Conservation (phyloP, 30 jellyfish, hydroid and myxozoan genomes). For the Pelagia noctiluca region DNA sequence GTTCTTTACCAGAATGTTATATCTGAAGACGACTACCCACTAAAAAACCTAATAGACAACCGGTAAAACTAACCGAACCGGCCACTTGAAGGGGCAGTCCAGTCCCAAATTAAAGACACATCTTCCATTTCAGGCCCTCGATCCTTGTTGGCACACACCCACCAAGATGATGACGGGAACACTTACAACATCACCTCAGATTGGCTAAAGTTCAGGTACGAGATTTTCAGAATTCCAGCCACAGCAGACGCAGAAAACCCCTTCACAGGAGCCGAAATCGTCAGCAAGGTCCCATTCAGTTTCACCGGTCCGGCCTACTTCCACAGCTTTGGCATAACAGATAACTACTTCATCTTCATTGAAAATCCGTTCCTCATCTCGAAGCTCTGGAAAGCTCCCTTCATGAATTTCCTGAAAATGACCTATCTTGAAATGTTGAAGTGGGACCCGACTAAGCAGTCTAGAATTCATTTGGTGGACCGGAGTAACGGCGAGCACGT, state of each 20-base stretch:
- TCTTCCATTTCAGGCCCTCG: constrained; percentile 58
- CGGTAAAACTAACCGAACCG: too few species aligned
- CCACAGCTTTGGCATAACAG: constrained; percentile 81
- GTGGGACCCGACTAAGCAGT: constrained; percentile 70
- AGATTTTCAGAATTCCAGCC: constrained; percentile 40
- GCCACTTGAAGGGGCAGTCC: too few species aligned
- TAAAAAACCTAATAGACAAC: too few species aligned
- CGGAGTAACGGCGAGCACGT: constrained; percentile 59
- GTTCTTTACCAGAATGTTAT: not conserved
- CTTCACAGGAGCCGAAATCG: constrained; percentile 56
- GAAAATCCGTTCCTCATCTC: constrained; percentile 68
- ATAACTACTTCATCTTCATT: constrained; percentile 61
- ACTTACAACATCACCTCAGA: constrained; percentile 49
- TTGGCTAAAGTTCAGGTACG: constrained; percentile 26
- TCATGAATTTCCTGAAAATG: constrained; percentile 63
- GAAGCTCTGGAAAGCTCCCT: constrained; percentile 18
- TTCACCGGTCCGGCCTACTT: constrained; percentile 58
- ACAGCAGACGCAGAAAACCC: constrained; percentile 12
- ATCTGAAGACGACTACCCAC: too few species aligned
- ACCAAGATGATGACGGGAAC: constrained; percentile 46
- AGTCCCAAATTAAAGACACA: too few species aligned
- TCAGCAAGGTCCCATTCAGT: constrained; percentile 61
- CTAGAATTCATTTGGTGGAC: constrained; percentile 70
- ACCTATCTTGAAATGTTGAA: constrained; percentile 71
- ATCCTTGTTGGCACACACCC: constrained; percentile 76